Evolutionary conservation across 2,888 invertebrate species (phyloP).

Genomic region (Oeneis ivallda): DNA sequence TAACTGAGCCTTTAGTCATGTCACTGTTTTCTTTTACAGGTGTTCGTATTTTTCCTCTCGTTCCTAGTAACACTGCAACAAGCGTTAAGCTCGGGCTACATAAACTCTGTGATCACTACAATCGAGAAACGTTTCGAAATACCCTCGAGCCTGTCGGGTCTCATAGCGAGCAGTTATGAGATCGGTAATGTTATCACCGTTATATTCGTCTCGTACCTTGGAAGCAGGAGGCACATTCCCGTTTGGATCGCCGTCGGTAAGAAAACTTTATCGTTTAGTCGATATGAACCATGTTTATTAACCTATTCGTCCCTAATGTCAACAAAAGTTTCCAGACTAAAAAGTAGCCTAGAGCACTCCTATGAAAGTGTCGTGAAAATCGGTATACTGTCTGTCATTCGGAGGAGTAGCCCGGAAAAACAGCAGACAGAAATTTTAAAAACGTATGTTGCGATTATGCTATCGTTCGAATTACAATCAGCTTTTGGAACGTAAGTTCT

Average conservation of each 20-base stretch:
- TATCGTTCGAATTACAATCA: background rate
- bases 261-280: slow-evolving; percentile 40
- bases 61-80: slow-evolving; percentile 95
- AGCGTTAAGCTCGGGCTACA: slow-evolving; percentile 94
- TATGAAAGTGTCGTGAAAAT: too few species aligned
- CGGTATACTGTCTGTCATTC: too few species aligned
- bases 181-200: slow-evolving; percentile 97
- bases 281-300: too few species aligned
- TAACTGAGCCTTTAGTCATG: background rate
- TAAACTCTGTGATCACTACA: slow-evolving; percentile 97
- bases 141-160: slow-evolving; percentile 94
- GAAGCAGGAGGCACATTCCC: slow-evolving; percentile 94
- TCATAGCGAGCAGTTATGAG: slow-evolving; percentile 97
- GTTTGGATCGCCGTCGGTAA: slow-evolving; percentile 96
- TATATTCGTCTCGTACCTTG: slow-evolving; percentile 97
- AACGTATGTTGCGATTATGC: background rate
- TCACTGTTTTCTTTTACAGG: slow-evolving; percentile 76
- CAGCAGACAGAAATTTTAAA: background rate
- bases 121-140: slow-evolving; percentile 98
- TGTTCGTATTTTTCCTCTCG: slow-evolving; percentile 93
- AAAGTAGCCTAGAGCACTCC: too few species aligned
- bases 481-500: too few species aligned
- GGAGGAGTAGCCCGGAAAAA: background rate
- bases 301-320: too few species aligned
- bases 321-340: too few species aligned